Evolutionary conservation across 2,113 vertebrate species (phyloP).

Genomic region (Corydoras maculifer): DNA sequence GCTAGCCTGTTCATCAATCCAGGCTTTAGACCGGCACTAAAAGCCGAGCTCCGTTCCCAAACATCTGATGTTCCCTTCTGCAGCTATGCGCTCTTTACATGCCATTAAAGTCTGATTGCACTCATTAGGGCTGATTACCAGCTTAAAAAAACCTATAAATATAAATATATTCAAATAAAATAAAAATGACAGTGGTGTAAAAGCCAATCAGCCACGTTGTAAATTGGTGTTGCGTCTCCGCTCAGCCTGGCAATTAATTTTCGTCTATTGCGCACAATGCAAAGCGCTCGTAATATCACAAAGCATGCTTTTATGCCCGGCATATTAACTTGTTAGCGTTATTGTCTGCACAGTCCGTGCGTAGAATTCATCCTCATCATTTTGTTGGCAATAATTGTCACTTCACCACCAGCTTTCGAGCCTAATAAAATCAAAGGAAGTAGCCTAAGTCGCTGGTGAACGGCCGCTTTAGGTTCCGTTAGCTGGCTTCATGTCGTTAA

Average conservation of each 20-base stretch:
- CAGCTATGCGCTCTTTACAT: conserved; percentile 50
- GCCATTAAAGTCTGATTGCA: conserved; percentile 56
- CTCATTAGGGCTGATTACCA: conserved; percentile 55
- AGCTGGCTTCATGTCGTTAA: conserved; percentile 6
- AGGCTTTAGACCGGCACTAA: no score
- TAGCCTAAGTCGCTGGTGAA: conserved; percentile 11
- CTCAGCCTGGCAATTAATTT: conserved; percentile 57
- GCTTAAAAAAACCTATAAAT: conserved; percentile 34
- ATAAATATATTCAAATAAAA: no score
- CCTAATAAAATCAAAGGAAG: conserved; percentile 24
- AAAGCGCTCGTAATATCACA: conserved; percentile 51
- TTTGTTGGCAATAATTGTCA: conserved; percentile 50
- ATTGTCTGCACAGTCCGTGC: conserved; percentile 43
- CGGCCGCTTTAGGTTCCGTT: background rate
- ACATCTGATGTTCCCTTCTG: conserved; percentile 5
- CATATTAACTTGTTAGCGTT: conserved; percentile 52
- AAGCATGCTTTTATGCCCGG: conserved; percentile 49
- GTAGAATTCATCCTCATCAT: conserved; percentile 45
- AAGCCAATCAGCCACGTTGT: conserved; percentile 51
- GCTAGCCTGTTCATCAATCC: no score
- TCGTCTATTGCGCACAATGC: conserved; percentile 51
- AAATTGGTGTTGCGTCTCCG: conserved; percentile 53
- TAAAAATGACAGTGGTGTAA: no score
- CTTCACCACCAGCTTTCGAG: conserved; percentile 22
- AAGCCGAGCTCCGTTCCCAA: no score